Evolutionary conservation across 2,888 invertebrate genomes (phyloP), one percentile per base, ranked within the genome.

Genomic region (Drymonia ruficornis): DNA sequence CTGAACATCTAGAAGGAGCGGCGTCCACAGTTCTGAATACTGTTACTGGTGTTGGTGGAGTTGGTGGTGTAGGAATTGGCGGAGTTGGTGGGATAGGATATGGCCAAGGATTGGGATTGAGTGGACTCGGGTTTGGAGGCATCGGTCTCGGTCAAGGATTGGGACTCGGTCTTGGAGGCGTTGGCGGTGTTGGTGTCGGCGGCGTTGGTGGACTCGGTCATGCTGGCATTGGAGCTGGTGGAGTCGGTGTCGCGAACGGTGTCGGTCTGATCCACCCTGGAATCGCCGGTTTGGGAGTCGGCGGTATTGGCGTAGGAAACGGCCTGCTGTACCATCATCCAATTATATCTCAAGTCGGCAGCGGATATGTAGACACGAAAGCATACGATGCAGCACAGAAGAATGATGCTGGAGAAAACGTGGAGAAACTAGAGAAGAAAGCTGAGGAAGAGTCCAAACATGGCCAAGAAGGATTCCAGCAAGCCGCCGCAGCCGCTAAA

Each of bases 371-470:
- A 0, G 94, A 94, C 64, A 94, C 94, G 65, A 93, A 93, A 52
- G 89, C 92, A 5, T 94, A 93, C 67, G 94, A 93, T 50, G 92
- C 92, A 7, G 94, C 89, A 13, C 93, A 94, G 61, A 94, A 94
- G 70, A 94, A 94, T 63, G 84, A 89, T 3, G 93, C 93, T 6
- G 94, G 93, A 65, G 93, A 91, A 67, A 93, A 93, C 63, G 76
- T 92, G 56, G 93, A 94, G 59, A 94, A 94, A 66, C 64, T 93
- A 2, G 89, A 91, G 62, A 94, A 94, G 45, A 93, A 93, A 64
- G 87, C 90, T 36, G 94, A 94, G 55, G 94, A 93, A 73, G 91
- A 93, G 77, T 75, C 93, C 0, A 93, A 93, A 49, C 93, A 94
- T 56, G 94, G 94, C 0, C 89, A 94, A 55, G 93, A 93, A 80